Conservation (phyloP, 2,888 invertebrate species). For the Epirrita christyi region DNA sequence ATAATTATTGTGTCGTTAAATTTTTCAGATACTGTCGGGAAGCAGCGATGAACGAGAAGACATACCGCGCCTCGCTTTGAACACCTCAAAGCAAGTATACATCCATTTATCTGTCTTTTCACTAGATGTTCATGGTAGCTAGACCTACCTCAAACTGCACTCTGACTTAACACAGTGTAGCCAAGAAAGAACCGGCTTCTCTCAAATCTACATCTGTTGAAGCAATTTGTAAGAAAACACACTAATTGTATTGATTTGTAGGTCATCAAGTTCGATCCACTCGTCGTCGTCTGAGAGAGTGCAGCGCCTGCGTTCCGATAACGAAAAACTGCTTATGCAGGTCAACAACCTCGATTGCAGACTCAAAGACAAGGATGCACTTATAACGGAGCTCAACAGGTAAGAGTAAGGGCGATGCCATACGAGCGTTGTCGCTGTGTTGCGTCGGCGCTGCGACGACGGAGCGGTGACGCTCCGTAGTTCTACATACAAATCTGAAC, state of each 20-base stretch:
- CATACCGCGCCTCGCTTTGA: constrained; percentile 69
- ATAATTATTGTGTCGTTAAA: neutral
- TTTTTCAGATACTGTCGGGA: constrained; percentile 68
- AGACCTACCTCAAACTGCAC: no score
- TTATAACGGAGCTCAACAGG: constrained; percentile 76
- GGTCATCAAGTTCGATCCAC: constrained; percentile 70
- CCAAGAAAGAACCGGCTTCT: no score
- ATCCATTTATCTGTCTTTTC: no score
- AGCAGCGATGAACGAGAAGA: constrained; percentile 77
- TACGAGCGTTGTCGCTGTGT: no score
- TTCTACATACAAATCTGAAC: no score
- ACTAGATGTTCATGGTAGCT: no score
- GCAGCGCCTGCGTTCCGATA: constrained; percentile 59
- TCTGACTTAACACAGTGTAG: no score
- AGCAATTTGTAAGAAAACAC: no score
- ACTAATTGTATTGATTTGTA: constrained; percentile 25
- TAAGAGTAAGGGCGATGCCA: no score
- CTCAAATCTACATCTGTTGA: no score
- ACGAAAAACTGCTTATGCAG: constrained; percentile 67
- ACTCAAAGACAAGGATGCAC: constrained; percentile 73
- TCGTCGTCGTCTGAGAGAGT: constrained; percentile 69
- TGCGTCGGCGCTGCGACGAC: no score
- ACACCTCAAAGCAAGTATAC: constrained; percentile 72
- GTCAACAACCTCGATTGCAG: constrained; percentile 65
- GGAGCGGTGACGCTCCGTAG: no score